Evolutionary conservation across 2,797 vertebrate genomes (phyloP).

Genomic region (Rhynchonycteris naso): DNA sequence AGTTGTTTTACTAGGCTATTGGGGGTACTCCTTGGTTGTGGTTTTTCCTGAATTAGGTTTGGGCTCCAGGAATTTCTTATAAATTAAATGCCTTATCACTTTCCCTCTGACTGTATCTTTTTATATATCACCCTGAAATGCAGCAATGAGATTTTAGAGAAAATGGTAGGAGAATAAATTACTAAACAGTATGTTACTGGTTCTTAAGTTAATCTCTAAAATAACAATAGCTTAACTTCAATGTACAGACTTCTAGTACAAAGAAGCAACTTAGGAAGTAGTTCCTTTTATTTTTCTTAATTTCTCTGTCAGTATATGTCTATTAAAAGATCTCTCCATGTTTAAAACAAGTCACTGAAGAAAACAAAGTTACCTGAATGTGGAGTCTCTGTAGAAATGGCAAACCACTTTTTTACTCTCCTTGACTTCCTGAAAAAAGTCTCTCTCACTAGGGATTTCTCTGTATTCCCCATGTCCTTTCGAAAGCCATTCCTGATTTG

Average conservation of each 20-base stretch:
- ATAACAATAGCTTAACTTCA: not conserved
- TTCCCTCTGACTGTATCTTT: not conserved
- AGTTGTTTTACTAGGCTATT: not conserved
- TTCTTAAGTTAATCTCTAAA: slow-evolving; percentile 52
- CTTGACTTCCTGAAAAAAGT: slow-evolving; percentile 97
- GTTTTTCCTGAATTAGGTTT: not conserved
- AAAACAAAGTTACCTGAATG: slow-evolving; percentile 91
- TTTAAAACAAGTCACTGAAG: not conserved
- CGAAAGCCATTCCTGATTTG: slow-evolving; percentile 94
- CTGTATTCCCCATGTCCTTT: slow-evolving; percentile 98
- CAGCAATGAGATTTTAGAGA: not conserved
- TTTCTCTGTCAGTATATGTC: not conserved
- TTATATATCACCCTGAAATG: not conserved
- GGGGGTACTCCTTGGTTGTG: not conserved
- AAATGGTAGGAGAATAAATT: not conserved
- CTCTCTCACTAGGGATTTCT: slow-evolving; percentile 96
- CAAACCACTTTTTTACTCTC: slow-evolving; percentile 98
- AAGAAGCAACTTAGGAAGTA: not conserved
- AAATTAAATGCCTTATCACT: not conserved
- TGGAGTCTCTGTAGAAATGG: slow-evolving; percentile 97
- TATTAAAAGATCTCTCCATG: not conserved
- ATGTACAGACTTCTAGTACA: not conserved
- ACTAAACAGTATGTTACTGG: not conserved
- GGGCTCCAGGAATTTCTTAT: not conserved
- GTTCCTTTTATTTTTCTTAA: not conserved